Conservation (phyloP, 2,113 vertebrate species). For the Egretta garzetta region DNA sequence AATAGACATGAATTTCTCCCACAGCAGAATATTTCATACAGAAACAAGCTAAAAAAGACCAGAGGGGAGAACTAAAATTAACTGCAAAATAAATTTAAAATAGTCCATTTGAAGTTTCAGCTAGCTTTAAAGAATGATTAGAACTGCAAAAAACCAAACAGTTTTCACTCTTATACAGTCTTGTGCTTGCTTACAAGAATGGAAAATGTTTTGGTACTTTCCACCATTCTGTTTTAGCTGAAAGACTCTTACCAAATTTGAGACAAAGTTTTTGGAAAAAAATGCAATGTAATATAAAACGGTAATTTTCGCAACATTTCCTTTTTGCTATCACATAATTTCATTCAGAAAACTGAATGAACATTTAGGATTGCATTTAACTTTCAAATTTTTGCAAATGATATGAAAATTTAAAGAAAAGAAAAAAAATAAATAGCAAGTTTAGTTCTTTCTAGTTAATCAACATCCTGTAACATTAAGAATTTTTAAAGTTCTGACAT, state of each 20-base stretch:
- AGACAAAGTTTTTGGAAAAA: background rate
- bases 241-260: background rate
- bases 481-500: background rate
- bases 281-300: background rate
- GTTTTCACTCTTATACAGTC: background rate
- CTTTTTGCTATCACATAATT: background rate
- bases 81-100: background rate
- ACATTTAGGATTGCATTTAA: background rate
- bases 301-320: background rate
- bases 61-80: constrained; percentile 38
- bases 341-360: background rate
- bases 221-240: background rate
- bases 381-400: background rate
- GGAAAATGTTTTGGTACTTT: background rate
- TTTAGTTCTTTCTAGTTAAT: background rate
- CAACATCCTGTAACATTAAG: background rate
- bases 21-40: background rate
- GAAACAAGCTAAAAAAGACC: background rate
- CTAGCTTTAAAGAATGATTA: background rate
- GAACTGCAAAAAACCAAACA: background rate
- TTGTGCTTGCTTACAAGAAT: background rate
- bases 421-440: background rate
- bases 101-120: background rate
- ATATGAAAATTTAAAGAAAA: rapidly evolving
- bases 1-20: background rate